Evolutionary conservation across 2,113 vertebrate genomes (phyloP).

Genomic region (Nibea coibor): DNA sequence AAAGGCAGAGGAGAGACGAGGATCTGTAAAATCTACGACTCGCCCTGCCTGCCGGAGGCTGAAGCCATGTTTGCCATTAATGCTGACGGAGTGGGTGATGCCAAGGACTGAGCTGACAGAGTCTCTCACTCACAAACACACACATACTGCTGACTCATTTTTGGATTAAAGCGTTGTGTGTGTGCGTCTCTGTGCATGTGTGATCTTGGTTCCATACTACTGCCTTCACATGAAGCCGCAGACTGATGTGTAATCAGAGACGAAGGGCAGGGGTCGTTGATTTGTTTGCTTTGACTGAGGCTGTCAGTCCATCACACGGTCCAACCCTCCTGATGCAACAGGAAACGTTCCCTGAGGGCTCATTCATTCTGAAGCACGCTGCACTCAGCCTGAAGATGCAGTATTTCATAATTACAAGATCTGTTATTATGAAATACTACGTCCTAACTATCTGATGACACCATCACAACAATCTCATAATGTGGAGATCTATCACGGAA

Average conservation of each 20-base stretch:
- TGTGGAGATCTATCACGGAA: not conserved
- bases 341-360: not conserved
- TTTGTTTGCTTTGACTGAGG: not conserved
- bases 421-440: too few relatives aligned
- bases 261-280: not conserved
- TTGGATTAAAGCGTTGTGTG: not conserved
- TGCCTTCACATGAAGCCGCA: not conserved
- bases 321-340: not conserved
- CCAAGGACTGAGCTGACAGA: slow-evolving; percentile 85
- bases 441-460: not conserved
- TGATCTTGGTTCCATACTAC: too few relatives aligned
- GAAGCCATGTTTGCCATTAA: slow-evolving; percentile 95
- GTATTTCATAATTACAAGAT: not conserved
- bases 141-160: not conserved
- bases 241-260: not conserved
- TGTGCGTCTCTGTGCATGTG: not conserved
- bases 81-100: slow-evolving; percentile 90
- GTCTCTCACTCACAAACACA: too few relatives aligned
- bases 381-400: not conserved
- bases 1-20: slow-evolving; percentile 92
- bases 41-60: slow-evolving; percentile 90
- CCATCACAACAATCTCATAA: not conserved
- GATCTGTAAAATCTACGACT: slow-evolving; percentile 96
- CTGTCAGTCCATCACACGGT: not conserved
- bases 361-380: not conserved